Conservation (phyloP, 2,113 vertebrate species). For the Protobothrops mucrosquamatus region DNA sequence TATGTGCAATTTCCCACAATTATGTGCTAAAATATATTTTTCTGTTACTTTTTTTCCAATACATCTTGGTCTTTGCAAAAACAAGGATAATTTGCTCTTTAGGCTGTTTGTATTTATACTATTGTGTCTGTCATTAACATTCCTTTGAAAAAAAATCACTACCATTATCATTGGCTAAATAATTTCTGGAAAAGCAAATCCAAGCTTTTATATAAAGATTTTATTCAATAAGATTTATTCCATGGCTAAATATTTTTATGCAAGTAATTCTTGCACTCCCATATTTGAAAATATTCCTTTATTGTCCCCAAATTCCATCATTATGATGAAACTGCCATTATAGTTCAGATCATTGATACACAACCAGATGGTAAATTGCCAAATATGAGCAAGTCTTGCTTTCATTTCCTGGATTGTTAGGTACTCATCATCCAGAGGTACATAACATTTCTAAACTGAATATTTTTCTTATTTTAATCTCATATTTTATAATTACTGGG, state of each 20-base stretch:
- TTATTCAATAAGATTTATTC: conserved; percentile 48
- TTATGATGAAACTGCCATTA: not conserved
- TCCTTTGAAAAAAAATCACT: conserved; percentile 55
- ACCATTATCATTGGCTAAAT: conserved; percentile 47
- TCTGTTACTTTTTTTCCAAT: conserved; percentile 14
- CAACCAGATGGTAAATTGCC: conserved; percentile 25
- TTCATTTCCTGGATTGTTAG: conserved; percentile 15
- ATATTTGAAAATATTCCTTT: conserved; percentile 39
- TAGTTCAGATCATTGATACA: fast-evolving
- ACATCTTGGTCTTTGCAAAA: conserved; percentile 14
- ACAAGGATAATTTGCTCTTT: conserved; percentile 53
- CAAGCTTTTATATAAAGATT: conserved; percentile 44
- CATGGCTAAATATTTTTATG: conserved; percentile 35
- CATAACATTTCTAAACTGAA: not conserved
- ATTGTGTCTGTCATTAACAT: conserved; percentile 46
- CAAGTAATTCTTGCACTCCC: conserved; percentile 32
- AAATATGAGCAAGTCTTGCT: not conserved
- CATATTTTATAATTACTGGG: conserved; percentile 6
- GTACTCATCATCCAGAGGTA: not conserved
- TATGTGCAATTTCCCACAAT: not conserved
- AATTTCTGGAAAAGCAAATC: conserved; percentile 54
- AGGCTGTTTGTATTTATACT: conserved; percentile 38
- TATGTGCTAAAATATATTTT: conserved; percentile 5
- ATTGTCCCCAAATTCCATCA: not conserved
- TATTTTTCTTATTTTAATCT: conserved; percentile 8